Conservation (phyloP, 1,140 invertebrate genomes). For the Bombus waltoni region DNA sequence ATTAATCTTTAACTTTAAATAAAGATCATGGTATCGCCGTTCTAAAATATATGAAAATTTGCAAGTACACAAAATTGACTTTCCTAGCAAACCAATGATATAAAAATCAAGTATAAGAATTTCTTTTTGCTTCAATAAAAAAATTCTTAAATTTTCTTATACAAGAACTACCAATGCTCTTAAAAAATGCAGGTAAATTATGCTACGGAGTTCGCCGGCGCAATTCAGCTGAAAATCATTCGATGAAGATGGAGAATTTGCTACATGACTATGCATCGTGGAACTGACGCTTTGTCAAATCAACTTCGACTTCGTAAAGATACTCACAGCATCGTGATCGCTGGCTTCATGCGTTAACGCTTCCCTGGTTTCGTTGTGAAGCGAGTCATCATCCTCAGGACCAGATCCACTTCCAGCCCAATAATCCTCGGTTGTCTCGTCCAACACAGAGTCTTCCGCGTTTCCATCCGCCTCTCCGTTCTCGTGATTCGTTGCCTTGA, state of each 20-base stretch:
- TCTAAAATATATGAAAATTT: no score
- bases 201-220: neutral
- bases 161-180: no score
- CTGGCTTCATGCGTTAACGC: constrained; percentile 86
- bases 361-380: constrained; percentile 86
- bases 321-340: constrained; percentile 87
- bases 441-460: constrained; percentile 75
- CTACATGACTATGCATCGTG: neutral
- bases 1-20: no score
- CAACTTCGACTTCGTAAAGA: neutral
- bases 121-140: no score
- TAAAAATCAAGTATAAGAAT: no score
- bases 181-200: neutral
- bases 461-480: constrained; percentile 72
- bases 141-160: no score
- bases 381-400: constrained; percentile 75
- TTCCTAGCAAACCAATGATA: no score
- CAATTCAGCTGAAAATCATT: neutral
- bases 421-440: constrained; percentile 81
- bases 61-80: no score
- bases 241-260: neutral
- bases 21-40: no score
- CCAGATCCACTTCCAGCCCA: constrained; percentile 81
- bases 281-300: neutral
- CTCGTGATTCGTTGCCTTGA: constrained; percentile 73